Base-by-base conservation (phyloP, 2,797 vertebrate genomes). In the Acipenser oxyrinchus region DNA sequence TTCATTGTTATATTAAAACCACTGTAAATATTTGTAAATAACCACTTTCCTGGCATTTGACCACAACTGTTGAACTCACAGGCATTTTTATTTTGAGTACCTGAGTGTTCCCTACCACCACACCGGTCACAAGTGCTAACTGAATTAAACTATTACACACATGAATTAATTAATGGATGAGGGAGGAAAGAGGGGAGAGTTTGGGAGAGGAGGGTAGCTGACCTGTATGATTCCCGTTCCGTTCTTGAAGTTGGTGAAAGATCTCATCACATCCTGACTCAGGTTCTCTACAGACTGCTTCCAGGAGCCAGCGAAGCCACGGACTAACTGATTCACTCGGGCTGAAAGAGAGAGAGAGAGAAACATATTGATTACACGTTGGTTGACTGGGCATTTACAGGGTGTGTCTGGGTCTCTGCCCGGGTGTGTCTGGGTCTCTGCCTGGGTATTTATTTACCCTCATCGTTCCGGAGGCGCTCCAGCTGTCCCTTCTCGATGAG, bases 141-240 rank as follows among this genome's bases (percentile, higher is more conserved):
- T 37, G 23, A 37, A 37, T 37, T 3, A 37, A 37, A 37, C 23
- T 2, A 1, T 37, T 37, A 37, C 23, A 37, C 23, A 37, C 23
- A 4, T 37, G 23, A 37, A 37, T 37, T 37, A 37, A 37, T 37
- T 37, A 37, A 37, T 37, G 2, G 23, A 37, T 37, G 2, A 4
- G 23, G 23, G 23, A 37, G 23, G 23, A 37, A 37, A 37, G 23
- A 37, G 23, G 23, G 23, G 23, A 37, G 2, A 37, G 23, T 37
- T 37, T 37, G 23, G 23, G 23, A 37, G 23, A 37, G 23, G 23
- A 37, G 23, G 23, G 2, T 37, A 37, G 6, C 37, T 37, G 69
- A 93, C 94, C 93, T 95, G 94, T 50, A 96, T 96, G 81, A 95
- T 96, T 72, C 93, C 88, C 76, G 95, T 97, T 51, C 95, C 94